Evolutionary conservation across 1,140 invertebrate species (phyloP), one percentile per base, ranked within the genome.

Genomic region (Medauroidea extradentata): DNA sequence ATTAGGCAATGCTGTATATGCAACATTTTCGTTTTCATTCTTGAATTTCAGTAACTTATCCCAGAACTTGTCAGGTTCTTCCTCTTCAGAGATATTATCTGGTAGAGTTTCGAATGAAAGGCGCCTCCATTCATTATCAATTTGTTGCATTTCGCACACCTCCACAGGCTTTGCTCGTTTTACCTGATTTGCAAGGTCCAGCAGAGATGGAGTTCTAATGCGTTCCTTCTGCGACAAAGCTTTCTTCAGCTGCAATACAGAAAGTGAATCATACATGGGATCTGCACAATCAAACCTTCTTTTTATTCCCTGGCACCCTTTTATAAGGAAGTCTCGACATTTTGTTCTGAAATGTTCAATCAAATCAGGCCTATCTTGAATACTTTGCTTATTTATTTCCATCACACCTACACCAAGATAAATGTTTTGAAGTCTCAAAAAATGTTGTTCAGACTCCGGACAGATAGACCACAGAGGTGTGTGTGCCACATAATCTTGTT

Each of bases 351-450:
- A 46, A n/a, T 34, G 4, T 21, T 46, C 44, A n/a, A 21, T 46
- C 24, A 21, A 11, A 21, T 46, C 44, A 39, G n/a, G 38, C 53
- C 29, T 59, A 39, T 34, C 49, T 27, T 24, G 57, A 55, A 41
- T 7, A 34, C 14, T 38, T 59, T 58, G 57, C 57, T 58, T 34
- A 34, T 34, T 34, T 34, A 34, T 21, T 54, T 58, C 38, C 49
- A 53, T 59, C 25, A 25, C 53, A 58, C 55, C 57, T 49, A 53
- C 57, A 27, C 59, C 59, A 2, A 61, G 34, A 34, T 62, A 61
- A 2, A 61, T 62, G 21, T 61, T 46, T 29, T 43, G 38, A 38
- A 19, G 39, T 9, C 21, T 19, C 19, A 49, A 19, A 41, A 41
- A 61, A 13, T 60, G n/a, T 29, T 48, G 19, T 46, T 16, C 13